Evolutionary conservation across 2,888 invertebrate species (phyloP), one percentile per base, ranked within the genome.

Genomic region (Epicampocera succincta): DNA sequence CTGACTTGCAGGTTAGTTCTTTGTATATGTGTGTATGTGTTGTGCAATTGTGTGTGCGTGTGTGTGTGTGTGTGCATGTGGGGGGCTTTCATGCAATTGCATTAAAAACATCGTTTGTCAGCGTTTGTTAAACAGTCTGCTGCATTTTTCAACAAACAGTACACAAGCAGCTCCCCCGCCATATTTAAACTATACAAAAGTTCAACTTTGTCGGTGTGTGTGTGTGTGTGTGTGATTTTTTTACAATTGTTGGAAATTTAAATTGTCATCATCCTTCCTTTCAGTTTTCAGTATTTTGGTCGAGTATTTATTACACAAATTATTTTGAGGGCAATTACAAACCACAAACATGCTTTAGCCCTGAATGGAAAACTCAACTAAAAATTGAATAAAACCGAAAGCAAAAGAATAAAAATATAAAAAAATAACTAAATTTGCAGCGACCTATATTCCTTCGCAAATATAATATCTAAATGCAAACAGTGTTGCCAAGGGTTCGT

Each of bases 251-350:
- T 75, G 38, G 52, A 79, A 73, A 50, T 79, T 78, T 61, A 73
- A 79, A 79, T 73, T 79, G 78, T 79, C 74, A 74, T 80, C 80
- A 71, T 68, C 69, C 80, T 68, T 80, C 75, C 69, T 74, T 66
- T 60, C 60, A 72, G 72, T 58, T 73, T 61, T 72, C 52, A 61
- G 60, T 46, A 68, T 42, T 52, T 58, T 69, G 74, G 68, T 75
- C 44, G 60, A 69, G 69, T 82, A 82, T 78, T 69, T 74, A 82
- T 82, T 74, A 78, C 78, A 82, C 71, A 65, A 82, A 82, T 82
- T 78, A 82, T 82, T 82, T 78, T 74, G 69, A 66, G 82, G 82
- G 82, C 82, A 82, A 82, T 82, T 78, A 74, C 74, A 74, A 74
- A 54, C 82, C 82, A 60, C 82, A 74, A 82, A 78, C 73, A 82